phyloP scores from a whole-genome alignment of 2,113 vertebrate genomes.

The Dicaeum eximium region DNA sequence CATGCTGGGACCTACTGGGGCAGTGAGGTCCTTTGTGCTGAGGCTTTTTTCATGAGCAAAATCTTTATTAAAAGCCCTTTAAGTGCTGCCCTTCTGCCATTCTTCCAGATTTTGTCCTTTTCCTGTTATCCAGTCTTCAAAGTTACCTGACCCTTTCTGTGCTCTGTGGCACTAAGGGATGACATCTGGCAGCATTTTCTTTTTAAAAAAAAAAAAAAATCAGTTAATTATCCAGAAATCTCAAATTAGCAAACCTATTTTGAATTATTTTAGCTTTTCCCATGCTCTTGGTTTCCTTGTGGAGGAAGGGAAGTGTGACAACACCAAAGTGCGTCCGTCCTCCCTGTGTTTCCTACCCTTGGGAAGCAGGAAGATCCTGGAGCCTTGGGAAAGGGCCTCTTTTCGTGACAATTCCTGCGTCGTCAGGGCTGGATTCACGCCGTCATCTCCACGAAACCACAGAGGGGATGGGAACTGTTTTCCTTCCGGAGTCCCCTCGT shows the following conservation, averaged over 20 bases:
- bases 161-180: not conserved
- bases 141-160: not conserved
- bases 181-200: not conserved
- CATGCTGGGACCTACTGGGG: rapidly evolving
- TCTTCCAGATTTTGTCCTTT: not conserved
- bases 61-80: not conserved
- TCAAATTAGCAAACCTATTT: not conserved
- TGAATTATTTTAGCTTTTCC: not conserved
- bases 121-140: not conserved
- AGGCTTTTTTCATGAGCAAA: not conserved
- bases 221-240: not conserved
- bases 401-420: not conserved
- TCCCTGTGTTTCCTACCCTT: not conserved
- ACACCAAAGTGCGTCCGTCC: rapidly evolving
- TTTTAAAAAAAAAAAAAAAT: not conserved
- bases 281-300: not conserved
- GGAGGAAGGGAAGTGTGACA: not conserved
- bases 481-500: not conserved
- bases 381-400: not conserved
- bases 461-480: not conserved
- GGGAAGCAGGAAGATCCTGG: conserved; percentile 17
- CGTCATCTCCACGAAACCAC: not conserved
- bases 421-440: not conserved
- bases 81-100: not conserved
- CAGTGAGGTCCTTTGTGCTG: not conserved